Percentiles rank a stretch among this genome's conserved stretches.
Conservation (phyloP, 2,888 invertebrate species). For the Lithophane leautieri region DNA sequence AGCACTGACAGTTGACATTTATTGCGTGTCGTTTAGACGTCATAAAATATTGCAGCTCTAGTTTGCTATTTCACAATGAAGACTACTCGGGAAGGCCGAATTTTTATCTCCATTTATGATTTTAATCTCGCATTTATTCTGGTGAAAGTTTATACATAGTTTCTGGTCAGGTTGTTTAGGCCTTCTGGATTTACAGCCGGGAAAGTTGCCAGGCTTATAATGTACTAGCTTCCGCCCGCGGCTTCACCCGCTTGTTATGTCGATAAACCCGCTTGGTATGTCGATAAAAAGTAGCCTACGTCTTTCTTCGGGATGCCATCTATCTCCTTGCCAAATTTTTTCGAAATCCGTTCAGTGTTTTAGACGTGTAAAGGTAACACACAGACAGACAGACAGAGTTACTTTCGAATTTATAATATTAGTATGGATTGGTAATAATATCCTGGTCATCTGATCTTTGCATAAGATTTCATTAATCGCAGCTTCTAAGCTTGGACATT, state of each 20-base stretch:
- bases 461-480: not conserved
- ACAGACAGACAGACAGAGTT: too few species aligned
- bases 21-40: constrained; percentile 39
- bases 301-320: too few species aligned
- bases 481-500: constrained; percentile 4
- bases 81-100: not conserved
- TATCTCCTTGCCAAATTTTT: too few species aligned
- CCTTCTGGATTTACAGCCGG: not conserved
- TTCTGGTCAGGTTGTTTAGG: not conserved
- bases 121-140: not conserved
- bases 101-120: not conserved
- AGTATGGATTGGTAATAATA: too few species aligned
- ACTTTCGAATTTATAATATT: too few species aligned
- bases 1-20: constrained; percentile 49
- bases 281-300: too few species aligned
- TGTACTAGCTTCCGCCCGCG: too few species aligned
- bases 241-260: too few species aligned
- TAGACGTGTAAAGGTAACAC: too few species aligned
- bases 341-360: too few species aligned
- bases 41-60: constrained; percentile 20
- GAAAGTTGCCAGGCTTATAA: not conserved
- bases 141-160: not conserved
- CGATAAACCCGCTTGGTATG: too few species aligned
- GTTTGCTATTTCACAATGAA: constrained; percentile 26
- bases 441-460: not conserved